Evolutionary conservation across 2,113 vertebrate species (phyloP).

Genomic region (Stomatorhinus ivindoensis): DNA sequence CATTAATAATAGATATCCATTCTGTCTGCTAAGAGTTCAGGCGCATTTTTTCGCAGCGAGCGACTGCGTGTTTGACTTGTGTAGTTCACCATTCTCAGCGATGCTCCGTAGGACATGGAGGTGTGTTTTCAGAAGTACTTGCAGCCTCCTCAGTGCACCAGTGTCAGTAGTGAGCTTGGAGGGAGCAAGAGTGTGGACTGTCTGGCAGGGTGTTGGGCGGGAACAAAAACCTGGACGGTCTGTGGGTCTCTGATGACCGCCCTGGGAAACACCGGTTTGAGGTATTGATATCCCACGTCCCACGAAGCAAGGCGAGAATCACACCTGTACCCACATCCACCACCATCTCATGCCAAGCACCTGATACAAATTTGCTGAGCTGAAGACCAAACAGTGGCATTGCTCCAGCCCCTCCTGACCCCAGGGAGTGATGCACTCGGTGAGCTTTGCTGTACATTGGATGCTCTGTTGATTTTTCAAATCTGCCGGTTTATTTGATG

Average conservation of each 20-base stretch:
- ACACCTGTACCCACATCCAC: neutral
- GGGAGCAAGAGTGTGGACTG: neutral
- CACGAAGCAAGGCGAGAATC: neutral
- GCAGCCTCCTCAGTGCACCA: neutral
- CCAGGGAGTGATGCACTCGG: neutral
- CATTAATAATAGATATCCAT: constrained; percentile 2
- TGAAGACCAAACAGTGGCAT: no score
- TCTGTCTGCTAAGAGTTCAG: neutral
- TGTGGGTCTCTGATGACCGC: neutral
- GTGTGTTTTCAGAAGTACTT: neutral
- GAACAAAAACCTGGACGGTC: neutral
- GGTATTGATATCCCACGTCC: neutral
- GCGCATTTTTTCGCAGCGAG: neutral
- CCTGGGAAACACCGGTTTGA: neutral
- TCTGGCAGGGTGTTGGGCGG: neutral
- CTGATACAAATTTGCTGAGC: neutral
- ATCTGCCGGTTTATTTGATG: neutral
- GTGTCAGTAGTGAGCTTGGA: neutral
- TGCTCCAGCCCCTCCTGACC: neutral
- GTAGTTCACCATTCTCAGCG: neutral
- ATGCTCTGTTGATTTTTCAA: neutral
- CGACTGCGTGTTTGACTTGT: neutral
- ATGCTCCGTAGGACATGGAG: neutral
- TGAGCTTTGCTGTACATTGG: neutral
- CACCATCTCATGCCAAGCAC: neutral